Conservation (phyloP, 1,140 invertebrate genomes). For the Leucophenga varia region DNA sequence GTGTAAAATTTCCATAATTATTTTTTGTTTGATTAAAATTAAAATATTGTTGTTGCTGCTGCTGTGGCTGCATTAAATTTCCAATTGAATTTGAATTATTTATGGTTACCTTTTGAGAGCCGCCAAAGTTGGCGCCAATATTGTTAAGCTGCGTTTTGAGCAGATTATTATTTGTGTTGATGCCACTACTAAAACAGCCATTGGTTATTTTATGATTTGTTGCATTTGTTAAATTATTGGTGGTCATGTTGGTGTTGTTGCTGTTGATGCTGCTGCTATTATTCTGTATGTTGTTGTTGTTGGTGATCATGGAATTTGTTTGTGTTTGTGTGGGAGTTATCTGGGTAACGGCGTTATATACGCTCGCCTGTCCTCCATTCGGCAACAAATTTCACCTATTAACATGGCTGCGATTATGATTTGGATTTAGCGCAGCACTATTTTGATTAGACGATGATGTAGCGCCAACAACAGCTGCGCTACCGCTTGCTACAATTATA, state of each 20-base stretch:
- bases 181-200: no score
- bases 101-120: no score
- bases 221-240: no score
- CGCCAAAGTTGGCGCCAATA: no score
- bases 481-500: conserved; percentile 18
- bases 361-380: conserved; percentile 19
- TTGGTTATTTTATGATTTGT: no score
- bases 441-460: conserved; percentile 17
- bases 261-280: conserved; percentile 13
- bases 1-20: not conserved
- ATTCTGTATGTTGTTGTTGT: conserved; percentile 26
- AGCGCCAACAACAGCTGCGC: conserved; percentile 1
- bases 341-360: conserved; percentile 20
- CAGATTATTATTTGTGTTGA: no score
- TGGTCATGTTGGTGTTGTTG: conserved; percentile 17
- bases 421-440: conserved; percentile 36
- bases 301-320: conserved; percentile 11
- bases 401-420: conserved; percentile 53
- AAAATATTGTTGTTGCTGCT: conserved; percentile 26
- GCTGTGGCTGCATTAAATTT: conserved; percentile 12
- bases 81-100: no score
- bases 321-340: conserved; percentile 5
- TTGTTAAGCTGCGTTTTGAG: no score
- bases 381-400: conserved; percentile 54
- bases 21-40: not conserved